These are phyloP conservation scores for Enteromius paludinosus DNA, from an alignment of 2,797 vertebrate genomes.

Conservation along the genomic window DNA sequence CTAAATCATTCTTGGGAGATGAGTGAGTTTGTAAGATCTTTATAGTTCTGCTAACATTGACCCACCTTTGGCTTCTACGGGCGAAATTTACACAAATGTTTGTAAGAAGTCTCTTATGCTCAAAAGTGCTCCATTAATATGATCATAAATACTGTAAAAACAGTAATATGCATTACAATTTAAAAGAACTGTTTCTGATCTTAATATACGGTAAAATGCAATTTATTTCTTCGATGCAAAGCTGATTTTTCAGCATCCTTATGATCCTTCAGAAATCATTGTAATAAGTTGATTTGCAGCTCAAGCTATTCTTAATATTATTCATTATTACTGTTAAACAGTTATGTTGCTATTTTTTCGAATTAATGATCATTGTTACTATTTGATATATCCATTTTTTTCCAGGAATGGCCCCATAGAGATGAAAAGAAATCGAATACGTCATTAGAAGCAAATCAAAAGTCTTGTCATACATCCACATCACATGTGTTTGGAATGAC, in stretches of 20 bases:
- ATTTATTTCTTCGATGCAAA: background rate
- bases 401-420: too few relatives aligned
- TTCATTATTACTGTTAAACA: background rate
- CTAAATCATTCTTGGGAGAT: constrained; percentile 3
- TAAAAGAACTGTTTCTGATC: background rate
- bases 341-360: background rate
- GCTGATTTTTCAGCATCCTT: background rate
- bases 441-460: background rate
- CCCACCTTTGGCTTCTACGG: background rate
- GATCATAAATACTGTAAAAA: background rate
- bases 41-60: background rate
- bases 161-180: background rate
- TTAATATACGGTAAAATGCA: background rate
- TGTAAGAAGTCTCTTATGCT: background rate
- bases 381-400: background rate
- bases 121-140: background rate
- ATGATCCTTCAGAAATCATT: background rate
- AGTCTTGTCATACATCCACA: background rate
- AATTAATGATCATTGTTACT: too few relatives aligned
- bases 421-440: too few relatives aligned
- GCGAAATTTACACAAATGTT: background rate
- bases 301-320: background rate
- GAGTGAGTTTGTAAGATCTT: constrained; percentile 10
- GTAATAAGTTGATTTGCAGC: background rate
- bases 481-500: background rate